phyloP scores from a whole-genome alignment of 2,113 vertebrate genomes.

The Tautogolabrus adspersus region DNA sequence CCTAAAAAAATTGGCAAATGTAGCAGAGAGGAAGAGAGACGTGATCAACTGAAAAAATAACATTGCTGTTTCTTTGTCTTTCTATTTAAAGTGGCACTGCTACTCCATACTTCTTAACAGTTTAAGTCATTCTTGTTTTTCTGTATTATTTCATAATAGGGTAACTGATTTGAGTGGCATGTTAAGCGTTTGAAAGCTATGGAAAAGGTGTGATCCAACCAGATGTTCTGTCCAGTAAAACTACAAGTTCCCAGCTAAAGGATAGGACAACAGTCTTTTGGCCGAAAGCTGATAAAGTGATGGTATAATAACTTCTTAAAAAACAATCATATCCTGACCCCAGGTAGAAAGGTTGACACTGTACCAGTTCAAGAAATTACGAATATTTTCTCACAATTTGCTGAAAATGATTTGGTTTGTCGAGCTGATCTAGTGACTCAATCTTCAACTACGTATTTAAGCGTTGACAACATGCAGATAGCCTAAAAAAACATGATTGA shows the following conservation, averaged over 20 bases:
- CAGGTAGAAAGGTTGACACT: no score
- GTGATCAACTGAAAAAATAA: neutral
- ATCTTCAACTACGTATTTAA: no score
- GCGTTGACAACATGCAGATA: no score
- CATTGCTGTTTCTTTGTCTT: neutral
- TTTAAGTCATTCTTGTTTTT: no score
- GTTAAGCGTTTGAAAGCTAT: no score
- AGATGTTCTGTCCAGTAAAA: constrained; percentile 20
- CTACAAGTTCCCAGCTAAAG: neutral
- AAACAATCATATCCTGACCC: neutral
- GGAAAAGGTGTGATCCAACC: no score
- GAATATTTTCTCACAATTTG: no score
- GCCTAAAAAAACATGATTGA: no score
- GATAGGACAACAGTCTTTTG: neutral
- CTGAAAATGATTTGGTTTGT: no score
- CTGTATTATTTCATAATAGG: no score
- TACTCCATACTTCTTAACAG: neutral
- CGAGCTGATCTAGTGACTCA: no score
- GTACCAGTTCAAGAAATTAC: neutral
- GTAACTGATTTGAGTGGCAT: no score
- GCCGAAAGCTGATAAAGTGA: neutral
- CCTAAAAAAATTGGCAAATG: constrained; percentile 5
- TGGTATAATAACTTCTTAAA: neutral
- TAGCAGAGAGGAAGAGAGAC: neutral
- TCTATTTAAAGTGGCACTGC: neutral